A percentile compares a stretch with the other conserved stretches of the same genome.
These are phyloP conservation scores for Chymomyza procnemis DNA, from an alignment of 2,888 invertebrate species.

Conservation along the genomic window DNA sequence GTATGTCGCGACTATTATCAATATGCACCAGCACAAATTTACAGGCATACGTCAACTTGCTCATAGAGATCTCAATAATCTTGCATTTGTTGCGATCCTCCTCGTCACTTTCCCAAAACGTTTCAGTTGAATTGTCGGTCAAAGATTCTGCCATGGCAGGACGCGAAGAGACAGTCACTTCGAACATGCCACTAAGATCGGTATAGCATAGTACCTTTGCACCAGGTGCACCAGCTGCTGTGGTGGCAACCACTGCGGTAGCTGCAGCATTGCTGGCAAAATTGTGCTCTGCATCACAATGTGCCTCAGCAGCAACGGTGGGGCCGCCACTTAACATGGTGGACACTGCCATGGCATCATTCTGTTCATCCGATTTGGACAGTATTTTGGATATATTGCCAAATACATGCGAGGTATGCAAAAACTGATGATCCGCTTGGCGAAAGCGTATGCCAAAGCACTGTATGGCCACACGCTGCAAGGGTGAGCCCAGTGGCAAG, in stretches of 20 bases:
- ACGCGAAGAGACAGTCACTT: constrained; percentile 90
- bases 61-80: constrained; percentile 86
- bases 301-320: constrained; percentile 48
- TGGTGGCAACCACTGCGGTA: background rate
- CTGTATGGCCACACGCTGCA: constrained; percentile 94
- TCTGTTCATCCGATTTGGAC: constrained; percentile 91
- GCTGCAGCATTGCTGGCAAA: constrained; percentile 35
- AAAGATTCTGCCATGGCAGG: constrained; percentile 96
- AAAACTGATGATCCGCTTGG: constrained; percentile 92
- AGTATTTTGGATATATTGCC: constrained; percentile 97
- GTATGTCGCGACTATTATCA: constrained; percentile 95
- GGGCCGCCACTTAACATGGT: constrained; percentile 58
- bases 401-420: constrained; percentile 94
- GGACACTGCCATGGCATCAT: constrained; percentile 78
- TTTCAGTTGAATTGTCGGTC: constrained; percentile 96
- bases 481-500: constrained; percentile 90
- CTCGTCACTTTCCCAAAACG: constrained; percentile 99
- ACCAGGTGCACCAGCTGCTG: constrained; percentile 52
- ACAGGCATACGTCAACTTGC: constrained; percentile 79
- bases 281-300: constrained; percentile 74
- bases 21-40: constrained; percentile 89
- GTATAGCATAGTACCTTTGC: constrained; percentile 74
- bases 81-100: constrained; percentile 96
- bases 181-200: constrained; percentile 78
- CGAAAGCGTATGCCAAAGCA: constrained; percentile 96